These are phyloP conservation scores for Glaucidium brasilianum DNA, from an alignment of 2,113 vertebrate species.

Conservation along the genomic window DNA sequence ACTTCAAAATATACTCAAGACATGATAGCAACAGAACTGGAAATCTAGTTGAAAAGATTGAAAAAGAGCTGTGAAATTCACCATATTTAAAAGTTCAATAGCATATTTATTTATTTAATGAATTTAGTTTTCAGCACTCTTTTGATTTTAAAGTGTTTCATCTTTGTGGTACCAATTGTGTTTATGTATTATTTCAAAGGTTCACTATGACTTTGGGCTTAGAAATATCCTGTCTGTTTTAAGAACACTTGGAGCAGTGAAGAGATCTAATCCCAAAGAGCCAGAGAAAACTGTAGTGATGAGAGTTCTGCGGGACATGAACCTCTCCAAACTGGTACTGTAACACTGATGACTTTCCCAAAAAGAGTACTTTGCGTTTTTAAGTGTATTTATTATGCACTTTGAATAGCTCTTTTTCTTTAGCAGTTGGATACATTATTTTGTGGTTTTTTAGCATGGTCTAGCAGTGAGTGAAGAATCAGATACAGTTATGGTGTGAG, in stretches of 20 bases:
- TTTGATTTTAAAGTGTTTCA: not conserved
- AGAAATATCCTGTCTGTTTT: conserved; percentile 80
- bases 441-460: not conserved
- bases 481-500: not conserved
- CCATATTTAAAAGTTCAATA: not conserved
- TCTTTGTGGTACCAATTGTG: not conserved
- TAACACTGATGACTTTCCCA: not conserved
- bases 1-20: not conserved
- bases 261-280: conserved; percentile 76
- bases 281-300: conserved; percentile 77
- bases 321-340: conserved; percentile 79
- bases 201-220: conserved; percentile 80
- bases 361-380: not conserved
- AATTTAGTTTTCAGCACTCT: not conserved
- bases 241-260: conserved; percentile 77
- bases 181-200: conserved; percentile 65
- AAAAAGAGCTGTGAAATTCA: not conserved
- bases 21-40: not conserved
- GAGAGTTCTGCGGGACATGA: conserved; percentile 81
- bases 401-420: not conserved
- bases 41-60: not conserved
- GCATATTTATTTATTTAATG: not conserved
- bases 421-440: not conserved
- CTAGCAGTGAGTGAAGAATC: not conserved
- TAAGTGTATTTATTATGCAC: not conserved